A percentile compares a stretch with the other conserved stretches of the same genome.
Conservation (phyloP, 92 coral and sea anemone genomes). For the Porites evermanni region DNA sequence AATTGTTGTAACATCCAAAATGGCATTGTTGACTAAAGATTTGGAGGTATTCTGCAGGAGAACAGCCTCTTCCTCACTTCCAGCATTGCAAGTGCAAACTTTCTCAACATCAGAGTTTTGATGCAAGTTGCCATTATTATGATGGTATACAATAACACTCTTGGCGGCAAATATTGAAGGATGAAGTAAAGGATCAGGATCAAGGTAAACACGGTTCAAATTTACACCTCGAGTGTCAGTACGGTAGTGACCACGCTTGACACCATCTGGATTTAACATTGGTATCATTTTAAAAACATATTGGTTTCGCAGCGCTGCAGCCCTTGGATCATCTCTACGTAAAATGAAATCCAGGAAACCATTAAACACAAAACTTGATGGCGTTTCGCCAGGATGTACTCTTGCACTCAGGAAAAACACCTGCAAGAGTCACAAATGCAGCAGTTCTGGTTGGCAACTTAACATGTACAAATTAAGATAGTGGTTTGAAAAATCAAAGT, state of each 20-base stretch:
- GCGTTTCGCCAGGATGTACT: slow-evolving; percentile 99
- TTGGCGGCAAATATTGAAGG: slow-evolving; percentile 94
- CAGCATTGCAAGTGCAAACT: slow-evolving; percentile 41
- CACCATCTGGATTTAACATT: slow-evolving; percentile 97
- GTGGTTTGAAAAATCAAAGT: too few relatives aligned
- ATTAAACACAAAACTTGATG: slow-evolving; percentile 96
- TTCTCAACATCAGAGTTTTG: neutral
- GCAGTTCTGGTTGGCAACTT: too few relatives aligned
- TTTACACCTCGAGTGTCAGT: slow-evolving; percentile 93
- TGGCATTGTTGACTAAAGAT: slow-evolving; percentile 5
- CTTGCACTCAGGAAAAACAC: slow-evolving; percentile 94
- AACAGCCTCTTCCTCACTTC: neutral
- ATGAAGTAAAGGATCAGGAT: slow-evolving; percentile 85
- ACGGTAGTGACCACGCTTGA: slow-evolving; percentile 95
- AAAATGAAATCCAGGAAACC: slow-evolving; percentile 93
- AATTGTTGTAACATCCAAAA: neutral
- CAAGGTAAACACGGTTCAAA: slow-evolving; percentile 93
- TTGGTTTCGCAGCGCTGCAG: slow-evolving; percentile 78
- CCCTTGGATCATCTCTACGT: slow-evolving; percentile 89
- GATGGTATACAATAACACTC: slow-evolving; percentile 80
- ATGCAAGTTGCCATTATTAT: slow-evolving; percentile 26
- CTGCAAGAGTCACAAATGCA: slow-evolving; percentile 44
- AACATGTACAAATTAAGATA: too few relatives aligned
- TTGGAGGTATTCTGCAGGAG: neutral
- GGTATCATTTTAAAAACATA: slow-evolving; percentile 95